Conservation (phyloP, 2,113 vertebrate genomes). For the Chionodraco myersi region DNA sequence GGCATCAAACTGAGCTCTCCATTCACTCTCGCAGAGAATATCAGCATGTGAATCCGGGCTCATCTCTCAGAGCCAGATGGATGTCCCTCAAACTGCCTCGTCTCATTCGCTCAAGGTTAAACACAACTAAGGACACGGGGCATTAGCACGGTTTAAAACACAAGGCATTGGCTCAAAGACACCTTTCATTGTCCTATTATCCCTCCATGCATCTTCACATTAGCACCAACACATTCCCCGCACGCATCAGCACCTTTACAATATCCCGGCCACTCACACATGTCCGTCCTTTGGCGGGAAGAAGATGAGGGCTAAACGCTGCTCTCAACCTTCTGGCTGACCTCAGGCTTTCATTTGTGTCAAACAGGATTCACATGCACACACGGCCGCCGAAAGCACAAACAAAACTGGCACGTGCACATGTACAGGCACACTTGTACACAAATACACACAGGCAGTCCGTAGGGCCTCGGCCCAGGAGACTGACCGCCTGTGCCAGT, state of each 20-base stretch:
- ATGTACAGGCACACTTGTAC: not conserved
- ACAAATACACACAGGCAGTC: conserved; percentile 24
- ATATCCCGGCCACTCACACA: conserved; percentile 11
- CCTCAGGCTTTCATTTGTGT: conserved; percentile 35
- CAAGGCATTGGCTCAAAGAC: not conserved
- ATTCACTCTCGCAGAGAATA: conserved; percentile 53
- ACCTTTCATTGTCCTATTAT: conserved; percentile 49
- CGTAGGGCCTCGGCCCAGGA: conserved; percentile 13
- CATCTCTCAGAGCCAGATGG: conserved; percentile 72
- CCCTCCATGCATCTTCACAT: conserved; percentile 27
- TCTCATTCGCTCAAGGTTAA: conserved; percentile 72
- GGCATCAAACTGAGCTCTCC: conserved; percentile 48
- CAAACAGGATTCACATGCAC: conserved; percentile 1
- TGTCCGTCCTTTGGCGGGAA: not conserved
- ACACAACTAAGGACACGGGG: conserved; percentile 24
- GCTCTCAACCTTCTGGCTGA: conserved; percentile 55
- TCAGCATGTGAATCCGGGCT: conserved; percentile 69
- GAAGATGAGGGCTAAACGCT: conserved; percentile 9
- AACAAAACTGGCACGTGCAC: conserved; percentile 24
- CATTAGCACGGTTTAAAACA: conserved; percentile 24
- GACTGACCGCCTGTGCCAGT: conserved; percentile 29
- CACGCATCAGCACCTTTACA: conserved; percentile 41
- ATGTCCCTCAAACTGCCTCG: conserved; percentile 52
- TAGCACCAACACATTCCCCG: conserved; percentile 20
- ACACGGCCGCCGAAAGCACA: conserved; percentile 5